These are phyloP conservation scores for Shargacucullia verbasci DNA, from an alignment of 2,888 invertebrate genomes.

Conservation along the genomic window DNA sequence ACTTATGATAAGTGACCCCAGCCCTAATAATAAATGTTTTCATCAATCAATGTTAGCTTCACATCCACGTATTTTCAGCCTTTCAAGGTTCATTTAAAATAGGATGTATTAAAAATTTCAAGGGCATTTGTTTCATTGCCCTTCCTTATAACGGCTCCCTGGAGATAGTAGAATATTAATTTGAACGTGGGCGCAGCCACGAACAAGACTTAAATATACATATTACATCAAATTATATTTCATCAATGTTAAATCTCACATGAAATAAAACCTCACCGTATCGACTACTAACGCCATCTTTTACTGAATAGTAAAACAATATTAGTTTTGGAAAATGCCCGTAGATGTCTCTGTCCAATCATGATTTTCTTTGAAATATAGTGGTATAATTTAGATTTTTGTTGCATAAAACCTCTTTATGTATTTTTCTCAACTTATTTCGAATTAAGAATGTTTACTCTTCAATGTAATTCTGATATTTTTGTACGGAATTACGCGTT, in stretches of 20 bases:
- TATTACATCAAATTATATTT: conserved; percentile 3
- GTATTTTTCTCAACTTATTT: background rate
- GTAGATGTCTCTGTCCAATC: conserved; percentile 3
- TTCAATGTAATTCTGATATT: background rate
- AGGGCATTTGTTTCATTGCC: conserved; percentile 23
- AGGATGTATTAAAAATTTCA: too few species aligned
- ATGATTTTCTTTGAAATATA: background rate
- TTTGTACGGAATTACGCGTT: conserved; percentile 37
- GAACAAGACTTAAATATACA: conserved; percentile 7
- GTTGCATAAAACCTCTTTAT: too few species aligned
- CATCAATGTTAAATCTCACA: background rate
- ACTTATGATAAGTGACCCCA: too few species aligned
- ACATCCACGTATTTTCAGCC: conserved; percentile 17
- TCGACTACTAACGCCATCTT: conserved; percentile 48
- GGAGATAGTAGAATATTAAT: conserved; percentile 11
- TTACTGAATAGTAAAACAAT: conserved; percentile 42
- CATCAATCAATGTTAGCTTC: conserved; percentile 15
- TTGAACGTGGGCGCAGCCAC: conserved; percentile 19
- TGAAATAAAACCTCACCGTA: background rate
- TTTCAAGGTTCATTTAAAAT: conserved; percentile 18
- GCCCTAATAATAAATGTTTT: background rate
- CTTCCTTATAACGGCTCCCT: conserved; percentile 6
- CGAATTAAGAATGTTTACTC: background rate
- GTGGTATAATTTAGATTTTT: background rate
- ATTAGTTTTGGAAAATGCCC: conserved; percentile 28